phyloP scores from a whole-genome alignment of 2,888 invertebrate species.

The Drosophila merina region DNA sequence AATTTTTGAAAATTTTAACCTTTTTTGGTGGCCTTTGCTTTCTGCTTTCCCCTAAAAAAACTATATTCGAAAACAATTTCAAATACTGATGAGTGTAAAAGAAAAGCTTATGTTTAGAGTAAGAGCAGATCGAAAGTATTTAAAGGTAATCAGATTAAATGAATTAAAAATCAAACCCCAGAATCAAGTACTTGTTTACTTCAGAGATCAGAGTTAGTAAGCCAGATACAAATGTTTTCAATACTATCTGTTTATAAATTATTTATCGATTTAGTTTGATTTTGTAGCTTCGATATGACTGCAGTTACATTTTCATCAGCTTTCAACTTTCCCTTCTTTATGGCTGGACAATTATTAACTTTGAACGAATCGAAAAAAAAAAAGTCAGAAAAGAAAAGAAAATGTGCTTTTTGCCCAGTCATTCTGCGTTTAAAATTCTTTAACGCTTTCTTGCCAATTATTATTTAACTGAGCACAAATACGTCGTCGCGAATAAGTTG shows the following conservation, averaged over 20 bases:
- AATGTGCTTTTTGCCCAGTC: constrained; percentile 25
- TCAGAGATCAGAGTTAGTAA: no score
- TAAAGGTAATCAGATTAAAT: background rate
- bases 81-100: background rate
- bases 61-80: background rate
- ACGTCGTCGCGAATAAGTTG: constrained; percentile 4
- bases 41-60: background rate
- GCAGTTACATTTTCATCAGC: constrained; percentile 8
- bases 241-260: background rate
- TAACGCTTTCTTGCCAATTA: constrained; percentile 51
- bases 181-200: background rate
- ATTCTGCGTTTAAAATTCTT: constrained; percentile 43
- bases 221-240: background rate
- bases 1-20: background rate
- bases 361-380: constrained; percentile 11
- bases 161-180: background rate
- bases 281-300: constrained; percentile 5
- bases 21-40: background rate
- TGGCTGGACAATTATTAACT: constrained; percentile 14
- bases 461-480: constrained; percentile 37
- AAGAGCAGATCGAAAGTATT: background rate
- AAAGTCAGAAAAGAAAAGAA: constrained; percentile 6
- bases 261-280: background rate
- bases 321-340: constrained; percentile 38
- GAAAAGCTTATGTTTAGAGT: background rate